Conservation (phyloP, 2,113 vertebrate genomes). For the Hepsetus odoe region DNA sequence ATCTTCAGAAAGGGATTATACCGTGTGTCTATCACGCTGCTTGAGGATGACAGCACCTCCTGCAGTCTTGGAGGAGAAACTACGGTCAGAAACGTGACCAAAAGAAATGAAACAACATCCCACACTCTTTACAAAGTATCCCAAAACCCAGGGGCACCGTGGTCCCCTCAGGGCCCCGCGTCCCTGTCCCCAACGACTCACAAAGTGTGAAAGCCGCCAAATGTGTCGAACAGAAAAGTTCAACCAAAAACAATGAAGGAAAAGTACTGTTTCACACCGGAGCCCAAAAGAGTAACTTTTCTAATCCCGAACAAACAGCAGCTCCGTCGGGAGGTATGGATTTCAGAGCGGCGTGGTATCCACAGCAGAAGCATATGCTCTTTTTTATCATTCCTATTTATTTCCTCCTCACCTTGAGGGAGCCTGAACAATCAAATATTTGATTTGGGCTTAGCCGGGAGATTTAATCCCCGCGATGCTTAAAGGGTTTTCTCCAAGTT, state of each 20-base stretch:
- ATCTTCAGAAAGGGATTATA: too few species aligned
- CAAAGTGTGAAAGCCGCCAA: neutral
- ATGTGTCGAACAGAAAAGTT: too few species aligned
- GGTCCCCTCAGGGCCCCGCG: too few species aligned
- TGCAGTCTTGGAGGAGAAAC: too few species aligned
- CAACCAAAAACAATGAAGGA: too few species aligned
- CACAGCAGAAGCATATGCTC: constrained; percentile 31
- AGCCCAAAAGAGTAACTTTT: neutral
- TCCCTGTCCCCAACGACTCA: too few species aligned
- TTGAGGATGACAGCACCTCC: too few species aligned
- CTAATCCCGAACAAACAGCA: neutral
- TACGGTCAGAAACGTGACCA: too few species aligned
- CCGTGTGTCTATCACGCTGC: too few species aligned
- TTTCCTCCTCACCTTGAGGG: constrained; percentile 65
- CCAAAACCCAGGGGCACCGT: too few species aligned
- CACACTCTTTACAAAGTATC: too few species aligned
- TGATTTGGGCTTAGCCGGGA: constrained; percentile 73
- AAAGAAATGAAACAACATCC: too few species aligned
- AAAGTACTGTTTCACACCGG: neutral
- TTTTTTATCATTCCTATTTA: constrained; percentile 34
- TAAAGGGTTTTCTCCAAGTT: constrained; percentile 73
- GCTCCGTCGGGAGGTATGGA: neutral
- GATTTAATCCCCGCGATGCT: constrained; percentile 72
- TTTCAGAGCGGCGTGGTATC: constrained; percentile 15
- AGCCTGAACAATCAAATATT: constrained; percentile 75